Evolutionary conservation across 2,888 invertebrate species (phyloP), one percentile per base, ranked within the genome.

Genomic region (Diloba caeruleocephala): DNA sequence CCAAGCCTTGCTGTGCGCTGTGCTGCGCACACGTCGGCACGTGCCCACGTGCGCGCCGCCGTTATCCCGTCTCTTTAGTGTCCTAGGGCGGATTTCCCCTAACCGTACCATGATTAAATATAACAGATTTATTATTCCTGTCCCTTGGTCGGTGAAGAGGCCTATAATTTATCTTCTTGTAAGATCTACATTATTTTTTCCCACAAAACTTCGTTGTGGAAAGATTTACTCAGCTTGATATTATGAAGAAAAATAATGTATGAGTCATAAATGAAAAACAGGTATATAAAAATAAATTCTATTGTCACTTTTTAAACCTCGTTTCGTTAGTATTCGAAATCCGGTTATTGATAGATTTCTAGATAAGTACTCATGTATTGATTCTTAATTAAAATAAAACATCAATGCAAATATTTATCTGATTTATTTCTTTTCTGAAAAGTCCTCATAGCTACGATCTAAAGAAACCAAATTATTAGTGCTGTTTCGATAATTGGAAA

Each of bases 301-400:
- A n/a, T n/a, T n/a, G n/a, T n/a, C n/a, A n/a, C n/a, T n/a, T n/a
- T n/a, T n/a, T n/a, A n/a, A n/a, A n/a, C n/a, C n/a, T n/a, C n/a
- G n/a, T n/a, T n/a, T n/a, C n/a, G n/a, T n/a, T n/a, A n/a, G n/a
- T n/a, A n/a, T n/a, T n/a, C n/a, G 3, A 3, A 3, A 12, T 12
- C 2, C 4, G 12, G 12, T 1, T 2, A 28, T 12, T 3, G 12
- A 4, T 28, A 28, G 12, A 1, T 7, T 10, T 28, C 5, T 25
- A 25, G 8, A 6, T 12, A 28, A 28, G 9, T 25, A 25, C 4
- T 12, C 6, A 4, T n/a, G n/a, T n/a, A n/a, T n/a, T 4, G 29
- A 3, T 13, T 23, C 3, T 19, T 6, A 15, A n/a, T 2, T 1
- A 9, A 52, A 51, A 54, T 57, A 32, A 62, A 62, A 58, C 14